These are phyloP conservation scores for Acronicta psi DNA, from an alignment of 2,888 invertebrate species.

Conservation along the genomic window DNA sequence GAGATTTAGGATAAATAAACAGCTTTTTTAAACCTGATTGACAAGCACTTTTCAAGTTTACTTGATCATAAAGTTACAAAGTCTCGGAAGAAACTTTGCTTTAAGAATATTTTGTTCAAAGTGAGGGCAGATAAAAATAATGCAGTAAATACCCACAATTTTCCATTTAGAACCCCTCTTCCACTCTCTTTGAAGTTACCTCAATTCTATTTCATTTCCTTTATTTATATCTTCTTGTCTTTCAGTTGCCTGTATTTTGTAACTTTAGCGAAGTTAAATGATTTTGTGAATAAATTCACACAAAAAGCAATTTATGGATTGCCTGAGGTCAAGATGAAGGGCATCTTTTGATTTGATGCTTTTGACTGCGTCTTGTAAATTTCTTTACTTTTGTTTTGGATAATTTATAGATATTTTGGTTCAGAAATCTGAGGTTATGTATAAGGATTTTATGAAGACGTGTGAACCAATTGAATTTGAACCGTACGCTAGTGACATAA, in stretches of 20 bases:
- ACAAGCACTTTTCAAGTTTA: background rate
- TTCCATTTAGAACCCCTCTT: slow-evolving; percentile 5
- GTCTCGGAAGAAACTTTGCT: background rate
- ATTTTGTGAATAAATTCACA: slow-evolving; percentile 55
- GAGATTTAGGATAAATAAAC: background rate
- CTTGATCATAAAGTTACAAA: background rate
- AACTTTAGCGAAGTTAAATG: slow-evolving; percentile 52
- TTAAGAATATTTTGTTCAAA: background rate
- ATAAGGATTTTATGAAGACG: too few species aligned
- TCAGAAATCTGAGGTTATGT: too few species aligned
- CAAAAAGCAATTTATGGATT: slow-evolving; percentile 53
- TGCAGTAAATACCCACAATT: slow-evolving; percentile 16
- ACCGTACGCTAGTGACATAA: too few species aligned
- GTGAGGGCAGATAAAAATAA: slow-evolving; percentile 9
- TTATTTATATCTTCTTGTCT: slow-evolving; percentile 28
- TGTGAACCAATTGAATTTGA: too few species aligned
- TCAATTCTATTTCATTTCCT: slow-evolving; percentile 30
- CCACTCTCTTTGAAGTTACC: slow-evolving; percentile 25
- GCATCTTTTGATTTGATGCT: slow-evolving; percentile 33
- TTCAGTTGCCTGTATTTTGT: slow-evolving; percentile 41
- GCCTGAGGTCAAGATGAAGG: slow-evolving; percentile 51
- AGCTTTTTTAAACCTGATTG: background rate
- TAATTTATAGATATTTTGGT: too few species aligned
- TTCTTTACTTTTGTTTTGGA: slow-evolving; percentile 20
- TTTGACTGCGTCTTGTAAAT: slow-evolving; percentile 35